These are phyloP conservation scores for Dorcus hopei DNA, from an alignment of 2,888 invertebrate species.

Conservation along the genomic window DNA sequence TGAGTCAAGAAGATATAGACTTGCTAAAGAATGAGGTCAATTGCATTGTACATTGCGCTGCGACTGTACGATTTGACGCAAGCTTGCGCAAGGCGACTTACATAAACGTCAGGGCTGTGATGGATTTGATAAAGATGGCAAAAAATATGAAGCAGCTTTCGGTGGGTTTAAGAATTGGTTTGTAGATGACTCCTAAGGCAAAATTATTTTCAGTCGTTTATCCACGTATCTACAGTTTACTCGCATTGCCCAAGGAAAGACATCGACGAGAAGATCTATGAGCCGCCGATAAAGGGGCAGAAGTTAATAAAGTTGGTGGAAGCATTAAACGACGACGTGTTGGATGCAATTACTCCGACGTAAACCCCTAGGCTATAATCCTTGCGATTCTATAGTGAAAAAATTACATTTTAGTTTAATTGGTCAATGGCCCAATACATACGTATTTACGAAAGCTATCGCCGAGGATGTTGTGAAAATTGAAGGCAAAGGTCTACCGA, in stretches of 20 bases:
- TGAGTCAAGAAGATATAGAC: too few relatives aligned
- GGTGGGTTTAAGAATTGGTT: conserved; percentile 44
- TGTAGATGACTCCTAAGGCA: neutral
- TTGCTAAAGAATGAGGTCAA: too few relatives aligned
- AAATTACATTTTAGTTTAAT: too few relatives aligned
- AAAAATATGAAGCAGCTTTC: conserved; percentile 68
- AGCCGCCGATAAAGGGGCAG: conserved; percentile 39
- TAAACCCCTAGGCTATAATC: too few relatives aligned
- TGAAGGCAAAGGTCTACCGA: too few relatives aligned
- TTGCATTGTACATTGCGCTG: too few relatives aligned
- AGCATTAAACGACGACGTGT: conserved; percentile 42
- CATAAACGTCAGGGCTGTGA: conserved; percentile 77
- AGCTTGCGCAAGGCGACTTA: conserved; percentile 32
- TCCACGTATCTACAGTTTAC: conserved; percentile 65
- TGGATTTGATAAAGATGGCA: conserved; percentile 70
- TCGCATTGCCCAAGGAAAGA: conserved; percentile 59
- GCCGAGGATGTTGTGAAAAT: too few relatives aligned
- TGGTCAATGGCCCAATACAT: too few relatives aligned
- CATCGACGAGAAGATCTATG: conserved; percentile 56
- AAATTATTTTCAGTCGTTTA: conserved; percentile 45
- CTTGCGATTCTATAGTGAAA: too few relatives aligned
- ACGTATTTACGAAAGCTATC: too few relatives aligned
- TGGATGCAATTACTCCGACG: too few relatives aligned
- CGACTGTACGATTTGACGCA: too few relatives aligned
- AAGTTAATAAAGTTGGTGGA: conserved; percentile 45